These are phyloP conservation scores for Orchesella cincta DNA, from an alignment of 1,140 invertebrate genomes.

Conservation along the genomic window DNA sequence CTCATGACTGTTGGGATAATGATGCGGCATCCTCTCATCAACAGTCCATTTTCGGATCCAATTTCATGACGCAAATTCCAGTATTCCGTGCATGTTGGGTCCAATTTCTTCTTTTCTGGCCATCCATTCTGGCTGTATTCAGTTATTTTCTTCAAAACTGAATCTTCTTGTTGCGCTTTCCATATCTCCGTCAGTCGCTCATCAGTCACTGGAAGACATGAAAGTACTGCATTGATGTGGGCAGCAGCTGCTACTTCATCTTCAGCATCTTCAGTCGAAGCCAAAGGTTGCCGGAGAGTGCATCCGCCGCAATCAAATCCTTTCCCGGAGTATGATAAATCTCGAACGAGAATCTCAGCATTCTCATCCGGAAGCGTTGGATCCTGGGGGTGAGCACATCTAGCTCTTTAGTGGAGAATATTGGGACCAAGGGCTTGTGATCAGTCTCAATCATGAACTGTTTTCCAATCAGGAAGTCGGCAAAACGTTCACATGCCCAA, in stretches of 20 bases:
- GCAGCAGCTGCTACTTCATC: not conserved
- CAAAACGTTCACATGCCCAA: constrained; percentile 52
- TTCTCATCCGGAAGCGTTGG: constrained; percentile 55
- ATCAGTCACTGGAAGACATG: constrained; percentile 22
- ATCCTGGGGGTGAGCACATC: constrained; percentile 54
- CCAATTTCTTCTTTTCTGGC: not conserved
- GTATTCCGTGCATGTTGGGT: not conserved
- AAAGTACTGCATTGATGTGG: not conserved
- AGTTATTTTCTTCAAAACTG: not conserved
- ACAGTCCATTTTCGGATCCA: not conserved
- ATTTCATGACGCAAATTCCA: not conserved
- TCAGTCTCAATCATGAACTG: constrained; percentile 54
- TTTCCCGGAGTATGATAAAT: constrained; percentile 34
- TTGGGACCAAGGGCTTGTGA: constrained; percentile 55
- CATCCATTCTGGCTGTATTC: not conserved
- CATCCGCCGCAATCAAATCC: constrained; percentile 28
- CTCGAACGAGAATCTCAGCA: constrained; percentile 52
- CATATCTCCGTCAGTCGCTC: constrained; percentile 4
- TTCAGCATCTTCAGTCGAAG: not conserved
- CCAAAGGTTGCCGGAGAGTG: constrained; percentile 15
- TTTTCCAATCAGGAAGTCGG: constrained; percentile 53
- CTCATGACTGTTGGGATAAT: not conserved
- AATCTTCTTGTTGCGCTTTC: constrained; percentile 32
- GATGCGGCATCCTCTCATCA: not conserved
- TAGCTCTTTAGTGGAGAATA: constrained; percentile 56